Percentiles rank a stretch among this genome's conserved stretches.
Evolutionary conservation across 92 coral and sea anemone species (phyloP).

Genomic region (Desmophyllum pertusum): DNA sequence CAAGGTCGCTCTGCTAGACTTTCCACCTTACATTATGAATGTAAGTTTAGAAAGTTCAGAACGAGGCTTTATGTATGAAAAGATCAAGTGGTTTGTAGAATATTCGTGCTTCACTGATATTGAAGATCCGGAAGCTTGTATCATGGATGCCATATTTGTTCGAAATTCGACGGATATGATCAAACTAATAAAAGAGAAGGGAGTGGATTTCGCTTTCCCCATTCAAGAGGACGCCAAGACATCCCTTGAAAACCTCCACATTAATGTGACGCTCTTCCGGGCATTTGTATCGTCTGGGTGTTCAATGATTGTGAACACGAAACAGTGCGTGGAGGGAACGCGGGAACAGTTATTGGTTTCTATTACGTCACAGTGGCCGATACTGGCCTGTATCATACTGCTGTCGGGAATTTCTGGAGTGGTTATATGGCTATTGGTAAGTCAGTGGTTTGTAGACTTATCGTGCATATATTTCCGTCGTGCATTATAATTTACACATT

Average conservation of each 20-base stretch:
- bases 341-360: slow-evolving; percentile 33
- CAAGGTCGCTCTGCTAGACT: slow-evolving; percentile 20
- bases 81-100: background rate
- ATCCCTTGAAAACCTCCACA: background rate
- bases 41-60: background rate
- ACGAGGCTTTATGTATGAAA: slow-evolving; percentile 14
- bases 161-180: slow-evolving; percentile 14
- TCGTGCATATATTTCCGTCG: too few relatives aligned
- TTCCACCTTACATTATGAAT: slow-evolving; percentile 44
- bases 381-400: slow-evolving; percentile 24
- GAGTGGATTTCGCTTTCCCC: slow-evolving; percentile 43
- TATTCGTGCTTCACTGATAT: background rate
- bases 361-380: slow-evolving; percentile 45
- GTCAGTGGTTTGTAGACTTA: background rate
- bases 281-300: slow-evolving; percentile 36
- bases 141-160: slow-evolving; percentile 3
- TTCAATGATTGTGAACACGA: slow-evolving; percentile 45
- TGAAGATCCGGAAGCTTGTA: background rate
- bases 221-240: slow-evolving; percentile 2
- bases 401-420: slow-evolving; percentile 16
- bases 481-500: too few relatives aligned
- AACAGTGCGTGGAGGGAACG: slow-evolving; percentile 27
- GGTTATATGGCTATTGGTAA: slow-evolving; percentile 11
- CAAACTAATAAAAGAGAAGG: background rate
- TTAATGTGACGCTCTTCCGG: slow-evolving; percentile 21